Evolutionary conservation across 2,797 vertebrate genomes (phyloP), one percentile per base, ranked within the genome.

Genomic region (Rhinatrema bivittatum): DNA sequence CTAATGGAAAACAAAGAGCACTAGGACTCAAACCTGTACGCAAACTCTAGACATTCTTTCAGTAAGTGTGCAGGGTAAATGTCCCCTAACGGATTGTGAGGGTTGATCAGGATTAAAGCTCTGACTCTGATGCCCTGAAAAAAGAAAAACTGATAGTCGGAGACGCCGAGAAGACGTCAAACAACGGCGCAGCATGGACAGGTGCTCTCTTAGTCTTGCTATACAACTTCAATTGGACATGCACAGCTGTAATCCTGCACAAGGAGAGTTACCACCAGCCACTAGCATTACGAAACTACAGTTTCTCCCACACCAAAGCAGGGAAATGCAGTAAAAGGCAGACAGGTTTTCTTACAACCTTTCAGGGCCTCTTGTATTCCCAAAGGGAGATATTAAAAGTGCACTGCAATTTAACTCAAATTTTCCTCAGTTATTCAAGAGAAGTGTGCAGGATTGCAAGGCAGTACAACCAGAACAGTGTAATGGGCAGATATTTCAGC

Each of bases 21-120:
- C 25, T 20, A 20, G 18, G 35, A 51, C 16, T 42, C 57, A 51
- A 53, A 68, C 62, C 57, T 62, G 46, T 53, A 52, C 0, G 33
- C 65, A 56, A 64, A 64, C 17, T 54, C 53, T 12, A 60, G 60
- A 41, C 60, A 60, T 26, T 60, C 48, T 43, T 34, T 55, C 46
- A 58, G 55, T 35, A 66, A 27, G 12, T 56, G 42, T 15, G 33
- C 46, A 39, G 62, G 39, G 46, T 66, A 64, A 51, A 58, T 39
- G 28, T 36, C 36, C 43, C 65, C 57, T 50, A 62, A 32, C 1
- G 54, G 62, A 35, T 48, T 66, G 45, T 58, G 62, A 29, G 65
- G 62, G 56, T 60, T 66, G 42, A 57, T 56, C 29, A 64, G 47
- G 48, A 66, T 64, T 46, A 62, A 50, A 19, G 53, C 48, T 68